Percentiles rank a stretch among this genome's conserved stretches.
phyloP scores from a whole-genome alignment of 2,113 vertebrate genomes.

The Cebidichthys violaceus region DNA sequence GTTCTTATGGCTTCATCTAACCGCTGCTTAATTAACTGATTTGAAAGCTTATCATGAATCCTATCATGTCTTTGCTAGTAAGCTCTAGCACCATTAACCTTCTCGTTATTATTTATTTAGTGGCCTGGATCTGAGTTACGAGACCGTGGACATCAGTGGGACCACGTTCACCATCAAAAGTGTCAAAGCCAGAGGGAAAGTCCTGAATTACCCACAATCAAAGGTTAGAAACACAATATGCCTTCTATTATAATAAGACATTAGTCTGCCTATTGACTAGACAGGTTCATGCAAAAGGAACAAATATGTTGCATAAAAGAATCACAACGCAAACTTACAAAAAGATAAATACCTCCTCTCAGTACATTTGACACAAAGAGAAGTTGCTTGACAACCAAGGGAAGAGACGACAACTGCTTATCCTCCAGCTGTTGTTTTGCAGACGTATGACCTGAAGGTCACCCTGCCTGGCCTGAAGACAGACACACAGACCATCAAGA shows the following conservation, averaged over 20 bases:
- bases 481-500: constrained; percentile 84
- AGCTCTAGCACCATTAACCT: neutral
- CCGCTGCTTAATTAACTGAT: neutral
- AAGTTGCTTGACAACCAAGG: neutral
- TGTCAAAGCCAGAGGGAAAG: constrained; percentile 85
- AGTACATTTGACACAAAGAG: neutral
- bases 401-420: neutral
- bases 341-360: neutral
- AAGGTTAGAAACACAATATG: constrained; percentile 82
- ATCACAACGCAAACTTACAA: neutral
- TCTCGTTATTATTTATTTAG: constrained; percentile 71
- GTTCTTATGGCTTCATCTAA: neutral
- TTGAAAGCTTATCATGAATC: neutral
- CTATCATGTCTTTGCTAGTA: neutral
- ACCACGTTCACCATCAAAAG: constrained; percentile 82
- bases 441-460: constrained; percentile 89
- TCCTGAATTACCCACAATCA: constrained; percentile 83
- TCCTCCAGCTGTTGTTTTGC: constrained; percentile 9
- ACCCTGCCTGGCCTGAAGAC: constrained; percentile 88
- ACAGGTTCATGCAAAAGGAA: neutral
- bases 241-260: neutral
- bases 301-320: neutral
- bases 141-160: constrained; percentile 70
- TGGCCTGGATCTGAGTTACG: constrained; percentile 85
- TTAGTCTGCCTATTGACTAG: neutral